These are phyloP conservation scores for Threskiornis aethiopicus DNA, from an alignment of 2,797 vertebrate genomes.

Conservation along the genomic window DNA sequence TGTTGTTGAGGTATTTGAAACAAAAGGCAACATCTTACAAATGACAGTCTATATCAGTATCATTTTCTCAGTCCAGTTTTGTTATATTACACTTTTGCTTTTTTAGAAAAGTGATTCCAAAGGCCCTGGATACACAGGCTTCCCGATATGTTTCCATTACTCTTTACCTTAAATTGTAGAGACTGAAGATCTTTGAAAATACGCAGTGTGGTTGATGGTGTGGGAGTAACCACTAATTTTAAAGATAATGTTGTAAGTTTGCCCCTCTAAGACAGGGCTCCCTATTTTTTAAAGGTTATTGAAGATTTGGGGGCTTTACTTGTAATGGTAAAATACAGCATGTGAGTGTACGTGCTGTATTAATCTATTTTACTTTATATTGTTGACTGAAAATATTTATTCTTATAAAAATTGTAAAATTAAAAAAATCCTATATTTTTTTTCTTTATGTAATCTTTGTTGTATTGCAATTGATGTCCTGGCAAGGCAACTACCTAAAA, in stretches of 20 bases:
- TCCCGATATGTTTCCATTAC: not conserved
- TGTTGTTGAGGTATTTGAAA: not conserved
- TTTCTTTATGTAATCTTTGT: not conserved
- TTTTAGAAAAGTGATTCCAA: not conserved
- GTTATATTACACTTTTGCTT: not conserved
- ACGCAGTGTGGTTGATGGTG: not conserved
- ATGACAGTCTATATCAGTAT: not conserved
- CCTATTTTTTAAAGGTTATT: not conserved
- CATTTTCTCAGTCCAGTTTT: not conserved
- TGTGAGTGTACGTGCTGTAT: fast-evolving
- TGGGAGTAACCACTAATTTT: not conserved
- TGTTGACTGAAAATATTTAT: not conserved
- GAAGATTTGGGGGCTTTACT: not conserved
- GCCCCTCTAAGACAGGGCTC: not conserved
- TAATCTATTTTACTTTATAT: not conserved
- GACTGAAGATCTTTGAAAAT: not conserved
- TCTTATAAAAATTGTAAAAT: not conserved
- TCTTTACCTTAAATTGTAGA: not conserved
- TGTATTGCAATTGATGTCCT: not conserved
- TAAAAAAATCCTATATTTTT: not conserved
- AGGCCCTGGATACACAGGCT: not conserved
- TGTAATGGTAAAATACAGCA: not conserved
- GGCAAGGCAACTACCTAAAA: not conserved
- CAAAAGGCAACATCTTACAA: not conserved
- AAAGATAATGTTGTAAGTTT: not conserved